phyloP scores from a whole-genome alignment of 1,140 invertebrate species.

The Drosophila arawakana region DNA sequence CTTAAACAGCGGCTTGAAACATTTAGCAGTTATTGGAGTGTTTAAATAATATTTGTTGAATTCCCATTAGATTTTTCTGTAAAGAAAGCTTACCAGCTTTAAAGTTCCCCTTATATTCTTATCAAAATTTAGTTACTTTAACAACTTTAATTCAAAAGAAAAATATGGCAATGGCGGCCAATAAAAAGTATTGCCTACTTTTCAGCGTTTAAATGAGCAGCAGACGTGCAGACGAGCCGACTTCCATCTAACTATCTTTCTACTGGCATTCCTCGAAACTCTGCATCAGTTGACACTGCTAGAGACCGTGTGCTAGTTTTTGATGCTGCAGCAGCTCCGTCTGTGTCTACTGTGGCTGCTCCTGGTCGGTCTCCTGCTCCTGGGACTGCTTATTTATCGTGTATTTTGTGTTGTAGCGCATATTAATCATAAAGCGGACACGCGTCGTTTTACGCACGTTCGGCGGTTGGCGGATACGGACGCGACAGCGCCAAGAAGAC shows the following conservation, averaged over 20 bases:
- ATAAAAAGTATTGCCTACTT: conserved; percentile 30
- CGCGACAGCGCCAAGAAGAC: conserved; percentile 65
- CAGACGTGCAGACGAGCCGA: conserved; percentile 5
- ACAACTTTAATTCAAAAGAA: not conserved
- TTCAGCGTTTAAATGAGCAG: conserved; percentile 31
- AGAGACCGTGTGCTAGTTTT: not conserved
- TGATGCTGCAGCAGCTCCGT: conserved; percentile 20
- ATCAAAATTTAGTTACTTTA: too few relatives aligned
- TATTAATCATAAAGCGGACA: conserved; percentile 83
- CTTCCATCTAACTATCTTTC: conserved; percentile 56
- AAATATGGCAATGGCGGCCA: not conserved
- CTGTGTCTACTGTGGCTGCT: conserved; percentile 27
- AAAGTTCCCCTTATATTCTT: too few relatives aligned
- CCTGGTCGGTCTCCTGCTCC: conserved; percentile 15
- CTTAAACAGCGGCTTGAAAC: too few relatives aligned
- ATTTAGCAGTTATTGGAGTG: too few relatives aligned
- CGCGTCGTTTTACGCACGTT: conserved; percentile 82
- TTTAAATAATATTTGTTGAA: too few relatives aligned
- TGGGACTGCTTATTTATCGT: conserved; percentile 48
- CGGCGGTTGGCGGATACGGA: conserved; percentile 71
- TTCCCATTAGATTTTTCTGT: too few relatives aligned
- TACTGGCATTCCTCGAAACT: conserved; percentile 25
- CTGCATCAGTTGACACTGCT: conserved; percentile 21
- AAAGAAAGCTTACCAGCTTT: too few relatives aligned
- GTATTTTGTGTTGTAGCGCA: conserved; percentile 79